phyloP scores from a whole-genome alignment of 2,113 vertebrate genomes.

The Psilopsiagon aurifrons region DNA sequence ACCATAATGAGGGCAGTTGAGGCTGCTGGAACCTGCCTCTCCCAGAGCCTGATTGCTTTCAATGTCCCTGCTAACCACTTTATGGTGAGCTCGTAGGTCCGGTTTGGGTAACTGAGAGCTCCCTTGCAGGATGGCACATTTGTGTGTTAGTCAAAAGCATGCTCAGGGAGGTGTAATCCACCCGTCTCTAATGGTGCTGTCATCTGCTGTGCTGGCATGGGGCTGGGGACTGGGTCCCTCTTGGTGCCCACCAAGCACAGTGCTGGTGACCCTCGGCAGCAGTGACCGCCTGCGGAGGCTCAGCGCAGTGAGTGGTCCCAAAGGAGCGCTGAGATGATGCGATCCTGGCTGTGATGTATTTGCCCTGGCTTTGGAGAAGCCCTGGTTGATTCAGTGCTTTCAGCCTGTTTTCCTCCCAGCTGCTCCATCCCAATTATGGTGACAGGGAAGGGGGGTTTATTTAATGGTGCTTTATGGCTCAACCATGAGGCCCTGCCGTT shows the following conservation, averaged over 20 bases:
- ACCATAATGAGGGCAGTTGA: slow-evolving; percentile 41
- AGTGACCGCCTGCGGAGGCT: background rate
- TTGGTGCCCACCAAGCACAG: rapidly evolving
- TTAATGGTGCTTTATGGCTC: background rate
- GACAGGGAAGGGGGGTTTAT: background rate
- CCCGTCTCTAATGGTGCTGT: background rate
- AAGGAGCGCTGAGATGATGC: rapidly evolving
- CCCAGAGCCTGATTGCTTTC: slow-evolving; percentile 71
- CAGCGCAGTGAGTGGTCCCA: rapidly evolving
- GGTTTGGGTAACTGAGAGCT: slow-evolving; percentile 60
- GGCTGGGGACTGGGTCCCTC: rapidly evolving
- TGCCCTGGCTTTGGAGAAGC: background rate
- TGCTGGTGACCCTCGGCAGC: rapidly evolving
- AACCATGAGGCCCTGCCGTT: background rate
- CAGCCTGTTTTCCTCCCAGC: background rate
- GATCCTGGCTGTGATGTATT: background rate
- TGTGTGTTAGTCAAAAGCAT: slow-evolving; percentile 72
- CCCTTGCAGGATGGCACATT: slow-evolving; percentile 12
- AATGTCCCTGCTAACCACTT: slow-evolving; percentile 71
- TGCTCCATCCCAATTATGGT: background rate
- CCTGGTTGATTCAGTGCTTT: background rate
- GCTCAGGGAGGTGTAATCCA: slow-evolving; percentile 25
- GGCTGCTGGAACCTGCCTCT: slow-evolving; percentile 57
- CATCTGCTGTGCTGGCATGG: rapidly evolving
- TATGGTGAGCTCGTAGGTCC: slow-evolving; percentile 65